Evolutionary conservation across 2,113 vertebrate species (phyloP).

Genomic region (Corythoichthys haematopterus): DNA sequence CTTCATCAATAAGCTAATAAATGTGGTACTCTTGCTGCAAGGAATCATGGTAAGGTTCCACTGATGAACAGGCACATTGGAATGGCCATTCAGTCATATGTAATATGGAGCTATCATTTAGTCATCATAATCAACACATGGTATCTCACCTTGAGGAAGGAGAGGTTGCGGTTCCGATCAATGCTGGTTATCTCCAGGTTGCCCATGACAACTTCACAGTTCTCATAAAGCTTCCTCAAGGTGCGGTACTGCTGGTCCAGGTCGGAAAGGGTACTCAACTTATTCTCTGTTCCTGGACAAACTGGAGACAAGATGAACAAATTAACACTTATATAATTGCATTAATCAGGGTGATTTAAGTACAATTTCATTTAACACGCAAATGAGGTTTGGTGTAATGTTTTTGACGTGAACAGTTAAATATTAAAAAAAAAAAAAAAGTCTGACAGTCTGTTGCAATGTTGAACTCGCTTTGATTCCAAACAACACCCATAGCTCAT

Average conservation of each 20-base stretch:
- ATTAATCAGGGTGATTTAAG: background rate
- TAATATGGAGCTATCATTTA: background rate
- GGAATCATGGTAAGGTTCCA: background rate
- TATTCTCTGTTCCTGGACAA: constrained; percentile 94
- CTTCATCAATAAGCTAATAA: background rate
- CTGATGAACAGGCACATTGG: background rate
- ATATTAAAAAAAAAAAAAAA: background rate
- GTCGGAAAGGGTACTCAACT: constrained; percentile 94
- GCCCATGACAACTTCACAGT: constrained; percentile 97
- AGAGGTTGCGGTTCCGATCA: constrained; percentile 89
- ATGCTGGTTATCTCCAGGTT: constrained; percentile 98
- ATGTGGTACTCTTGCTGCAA: background rate
- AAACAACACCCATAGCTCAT: constrained; percentile 60
- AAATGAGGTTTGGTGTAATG: too few relatives aligned
- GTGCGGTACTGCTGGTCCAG: constrained; percentile 94
- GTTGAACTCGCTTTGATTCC: constrained; percentile 42
- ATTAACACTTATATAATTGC: background rate
- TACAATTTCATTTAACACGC: background rate
- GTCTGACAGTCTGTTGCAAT: constrained; percentile 13
- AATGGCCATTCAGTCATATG: background rate
- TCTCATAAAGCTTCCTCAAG: constrained; percentile 93
- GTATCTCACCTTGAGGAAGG: constrained; percentile 83
- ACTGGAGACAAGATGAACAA: constrained; percentile 65
- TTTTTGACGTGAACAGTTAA: background rate
- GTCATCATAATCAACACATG: background rate